Evolutionary conservation across 2,113 vertebrate genomes (phyloP).

Genomic region (Microcebus griseorufus): DNA sequence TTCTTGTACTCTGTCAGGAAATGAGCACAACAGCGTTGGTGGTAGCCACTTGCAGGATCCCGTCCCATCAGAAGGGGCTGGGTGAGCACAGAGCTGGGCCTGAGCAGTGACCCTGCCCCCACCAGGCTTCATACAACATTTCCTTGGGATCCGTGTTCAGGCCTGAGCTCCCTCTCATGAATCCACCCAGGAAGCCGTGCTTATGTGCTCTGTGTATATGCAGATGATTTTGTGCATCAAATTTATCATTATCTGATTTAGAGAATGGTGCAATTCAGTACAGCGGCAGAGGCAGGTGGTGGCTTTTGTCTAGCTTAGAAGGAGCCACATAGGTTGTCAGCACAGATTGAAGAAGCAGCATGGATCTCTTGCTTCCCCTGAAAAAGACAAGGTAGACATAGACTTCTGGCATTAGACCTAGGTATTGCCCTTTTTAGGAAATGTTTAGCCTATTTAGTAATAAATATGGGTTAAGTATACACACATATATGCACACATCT

Average conservation of each 20-base stretch:
- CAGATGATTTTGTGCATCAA: neutral
- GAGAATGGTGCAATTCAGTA: neutral
- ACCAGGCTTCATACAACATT: fast-evolving
- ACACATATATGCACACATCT: neutral
- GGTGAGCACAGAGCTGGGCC: fast-evolving
- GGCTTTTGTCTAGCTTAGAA: neutral
- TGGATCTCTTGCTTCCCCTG: neutral
- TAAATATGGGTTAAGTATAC: neutral
- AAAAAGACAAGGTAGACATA: neutral
- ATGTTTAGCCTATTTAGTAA: neutral
- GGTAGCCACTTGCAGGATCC: neutral
- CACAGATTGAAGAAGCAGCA: neutral
- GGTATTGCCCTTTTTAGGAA: neutral
- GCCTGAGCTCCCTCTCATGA: neutral
- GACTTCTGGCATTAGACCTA: neutral
- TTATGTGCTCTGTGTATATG: neutral
- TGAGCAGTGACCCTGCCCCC: neutral
- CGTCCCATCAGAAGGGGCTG: neutral
- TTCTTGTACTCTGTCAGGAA: neutral
- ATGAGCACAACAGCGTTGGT: neutral
- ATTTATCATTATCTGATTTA: neutral
- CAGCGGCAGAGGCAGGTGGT: neutral
- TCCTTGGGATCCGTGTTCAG: fast-evolving
- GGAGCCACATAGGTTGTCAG: neutral
- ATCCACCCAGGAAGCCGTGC: neutral